Base-by-base conservation (phyloP, 2,797 vertebrate genomes). In the Notolabrus celidotus region DNA sequence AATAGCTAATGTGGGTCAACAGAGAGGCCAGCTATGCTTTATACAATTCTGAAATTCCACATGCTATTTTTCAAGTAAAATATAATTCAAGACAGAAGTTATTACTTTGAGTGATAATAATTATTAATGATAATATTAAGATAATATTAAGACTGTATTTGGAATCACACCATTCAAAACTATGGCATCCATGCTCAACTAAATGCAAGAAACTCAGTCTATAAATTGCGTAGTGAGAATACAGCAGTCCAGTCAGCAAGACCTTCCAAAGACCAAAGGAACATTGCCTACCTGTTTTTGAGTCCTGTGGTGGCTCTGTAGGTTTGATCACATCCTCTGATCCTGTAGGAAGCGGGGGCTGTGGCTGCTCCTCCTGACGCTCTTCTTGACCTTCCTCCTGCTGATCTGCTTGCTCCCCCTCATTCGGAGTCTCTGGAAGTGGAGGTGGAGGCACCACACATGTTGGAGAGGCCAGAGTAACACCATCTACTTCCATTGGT, bases 401-500 rank as follows among this genome's bases (percentile, higher is more conserved):
- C 52, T 75, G 86, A n/a, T 86, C 89, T 46, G 72, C 63, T 33
- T 87, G 93, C 19, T 90, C 86, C 17, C 77, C 90, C 14, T 90
- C 93, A 16, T 85, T 87, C 33, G 84, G 89, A 59, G 69, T 38
- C 41, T 92, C 91, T 68, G 91, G 87, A 14, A 90, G 84, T 4
- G 92, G 90, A 34, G 90, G 88, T 9, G 84, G 86, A 53, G 91
- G 90, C 41, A 80, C 78, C 1, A 65, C 67, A 20, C 88, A 55
- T 62, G 79, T 65, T 58, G 93, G 82, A 2, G 89, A 90, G 4
- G 67, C 78, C 43, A 69, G 75, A 66, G 33, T 86, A 78, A 86
- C 80, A 14, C 73, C 79, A 20, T 90, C 90, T 55, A 83, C 87
- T 56, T 93, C 93, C 66, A 90, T 70, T 34, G 85, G 65, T 25